Conservation (phyloP, 1,140 invertebrate species). For the Bemisia tabaci region DNA sequence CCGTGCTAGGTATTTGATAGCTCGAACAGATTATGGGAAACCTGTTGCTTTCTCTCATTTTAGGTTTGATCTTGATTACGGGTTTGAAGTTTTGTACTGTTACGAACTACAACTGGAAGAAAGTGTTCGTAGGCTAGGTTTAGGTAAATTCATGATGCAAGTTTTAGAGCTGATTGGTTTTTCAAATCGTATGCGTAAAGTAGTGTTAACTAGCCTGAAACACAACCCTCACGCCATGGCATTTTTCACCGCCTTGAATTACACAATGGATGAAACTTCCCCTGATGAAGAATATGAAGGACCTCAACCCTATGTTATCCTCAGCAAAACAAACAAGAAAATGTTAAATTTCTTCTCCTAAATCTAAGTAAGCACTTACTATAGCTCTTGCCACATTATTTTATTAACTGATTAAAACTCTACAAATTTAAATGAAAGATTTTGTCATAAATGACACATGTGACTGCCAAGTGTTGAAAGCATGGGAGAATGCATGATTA, state of each 20-base stretch:
- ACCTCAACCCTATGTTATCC: not conserved
- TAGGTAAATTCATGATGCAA: conserved; percentile 68
- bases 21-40: conserved; percentile 33
- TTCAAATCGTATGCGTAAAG: conserved; percentile 55
- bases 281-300: conserved; percentile 14
- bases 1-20: conserved; percentile 54
- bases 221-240: conserved; percentile 48
- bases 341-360: not conserved
- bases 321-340: not conserved
- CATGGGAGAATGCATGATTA: no score
- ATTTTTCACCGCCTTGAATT: conserved; percentile 42
- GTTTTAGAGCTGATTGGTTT: conserved; percentile 59
- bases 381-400: no score
- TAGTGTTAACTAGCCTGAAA: conserved; percentile 68
- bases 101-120: conserved; percentile 71
- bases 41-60: conserved; percentile 61
- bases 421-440: no score
- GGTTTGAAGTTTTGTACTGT: conserved; percentile 62
- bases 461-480: no score
- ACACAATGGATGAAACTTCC: conserved; percentile 20
- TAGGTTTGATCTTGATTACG: conserved; percentile 67
- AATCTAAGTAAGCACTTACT: no score
- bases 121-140: conserved; percentile 46
- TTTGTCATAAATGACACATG: no score
- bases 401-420: no score